Conservation (phyloP, 1,140 invertebrate genomes). For the Coenobita brevimanus region DNA sequence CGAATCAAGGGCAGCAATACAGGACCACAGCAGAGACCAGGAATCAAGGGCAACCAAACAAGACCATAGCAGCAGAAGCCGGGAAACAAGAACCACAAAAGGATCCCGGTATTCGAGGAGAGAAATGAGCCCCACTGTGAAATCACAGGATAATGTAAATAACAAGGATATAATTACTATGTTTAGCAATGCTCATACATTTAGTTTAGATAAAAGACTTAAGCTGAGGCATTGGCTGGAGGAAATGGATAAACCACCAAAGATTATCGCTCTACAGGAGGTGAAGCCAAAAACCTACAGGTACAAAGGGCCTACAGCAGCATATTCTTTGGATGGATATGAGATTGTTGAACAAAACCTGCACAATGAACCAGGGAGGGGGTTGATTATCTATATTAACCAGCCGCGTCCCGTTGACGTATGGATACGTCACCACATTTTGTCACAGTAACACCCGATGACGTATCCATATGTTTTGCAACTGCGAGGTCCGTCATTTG, state of each 20-base stretch:
- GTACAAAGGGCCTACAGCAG: not conserved
- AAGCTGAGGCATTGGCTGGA: not conserved
- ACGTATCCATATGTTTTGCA: no score
- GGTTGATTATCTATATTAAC: slow-evolving; percentile 22
- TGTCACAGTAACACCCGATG: no score
- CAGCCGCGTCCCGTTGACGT: no score
- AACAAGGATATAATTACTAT: not conserved
- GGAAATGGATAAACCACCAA: not conserved
- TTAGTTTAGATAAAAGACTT: not conserved
- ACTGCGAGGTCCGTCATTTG: no score
- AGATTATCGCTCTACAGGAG: slow-evolving; percentile 30
- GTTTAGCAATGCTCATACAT: slow-evolving; percentile 28
- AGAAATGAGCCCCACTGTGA: no score
- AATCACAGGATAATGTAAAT: no score
- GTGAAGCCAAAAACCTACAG: slow-evolving; percentile 13
- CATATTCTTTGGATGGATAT: slow-evolving; percentile 24
- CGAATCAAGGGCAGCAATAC: no score
- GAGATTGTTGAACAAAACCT: slow-evolving; percentile 29
- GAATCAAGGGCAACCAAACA: no score
- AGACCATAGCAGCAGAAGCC: not conserved
- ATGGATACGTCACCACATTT: no score
- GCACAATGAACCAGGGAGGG: slow-evolving; percentile 3
- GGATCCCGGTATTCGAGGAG: no score
- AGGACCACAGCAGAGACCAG: not conserved
- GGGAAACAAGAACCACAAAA: no score